phyloP scores from a whole-genome alignment of 2,797 vertebrate species.

The Pantherophis vulpinus region DNA sequence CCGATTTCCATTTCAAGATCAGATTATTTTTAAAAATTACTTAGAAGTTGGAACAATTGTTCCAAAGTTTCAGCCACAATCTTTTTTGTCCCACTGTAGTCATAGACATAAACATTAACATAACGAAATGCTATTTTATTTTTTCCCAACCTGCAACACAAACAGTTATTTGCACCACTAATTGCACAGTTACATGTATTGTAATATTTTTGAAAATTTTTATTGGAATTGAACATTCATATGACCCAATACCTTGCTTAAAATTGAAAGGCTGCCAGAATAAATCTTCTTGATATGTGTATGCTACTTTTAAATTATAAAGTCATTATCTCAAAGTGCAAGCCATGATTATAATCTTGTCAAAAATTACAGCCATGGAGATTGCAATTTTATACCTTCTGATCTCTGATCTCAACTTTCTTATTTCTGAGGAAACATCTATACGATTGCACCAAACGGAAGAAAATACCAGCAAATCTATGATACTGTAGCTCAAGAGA shows the following conservation, averaged over 20 bases:
- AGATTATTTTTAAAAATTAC: neutral
- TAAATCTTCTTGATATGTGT: neutral
- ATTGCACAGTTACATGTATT: neutral
- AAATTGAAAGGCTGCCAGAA: neutral
- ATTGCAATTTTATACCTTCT: neutral
- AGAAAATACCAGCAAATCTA: neutral
- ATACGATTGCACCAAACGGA: neutral
- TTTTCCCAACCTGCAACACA: neutral
- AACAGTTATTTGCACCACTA: neutral
- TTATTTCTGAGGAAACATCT: neutral
- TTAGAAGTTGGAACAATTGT: neutral
- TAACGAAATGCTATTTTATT: slow-evolving; percentile 21
- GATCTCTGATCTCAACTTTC: neutral
- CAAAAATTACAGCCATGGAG: neutral
- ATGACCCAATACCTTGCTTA: neutral
- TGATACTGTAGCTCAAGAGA: neutral
- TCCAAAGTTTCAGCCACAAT: neutral
- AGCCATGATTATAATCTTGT: neutral
- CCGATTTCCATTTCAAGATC: neutral
- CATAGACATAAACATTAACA: neutral
- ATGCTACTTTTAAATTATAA: neutral
- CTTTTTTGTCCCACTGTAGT: neutral
- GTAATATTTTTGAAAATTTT: neutral
- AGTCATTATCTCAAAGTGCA: neutral
- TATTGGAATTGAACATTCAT: neutral